Evolutionary conservation across 2,888 invertebrate species (phyloP), one percentile per base, ranked within the genome.

Genomic region (Trichogramma dendrolimi): DNA sequence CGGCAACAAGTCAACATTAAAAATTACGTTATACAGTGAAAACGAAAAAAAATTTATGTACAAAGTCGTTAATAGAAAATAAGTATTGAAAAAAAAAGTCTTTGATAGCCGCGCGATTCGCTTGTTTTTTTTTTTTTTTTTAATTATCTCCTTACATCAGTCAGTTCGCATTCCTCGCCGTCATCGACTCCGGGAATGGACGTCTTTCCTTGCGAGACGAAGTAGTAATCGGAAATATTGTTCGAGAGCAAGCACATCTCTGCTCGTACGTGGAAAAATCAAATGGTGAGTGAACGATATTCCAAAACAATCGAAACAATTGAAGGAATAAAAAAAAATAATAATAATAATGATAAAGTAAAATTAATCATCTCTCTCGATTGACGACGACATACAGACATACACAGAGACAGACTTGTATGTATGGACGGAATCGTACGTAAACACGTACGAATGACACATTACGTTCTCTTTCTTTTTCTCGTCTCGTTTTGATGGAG

Each of bases 101-200:
- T 64, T 63, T 68, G 58, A 68, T 68, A 68, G 68, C 68, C 71
- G 71, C 71, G 71, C 67, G 68, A 27, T 27, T 27, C 27, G 27
- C 27, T 69, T 68, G 63, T 65, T 62, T 69, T 70, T 66, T 70
- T 66, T 67, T 62, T 14, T 41, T 38, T 56, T 61, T 55, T 46
- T 10, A 46, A 46, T 61, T 39, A 41, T 60, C 58, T 70, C 62
- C 90, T 90, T 89, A 91, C 91, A 83, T 91, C 91, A 76, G 91
- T 91, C 76, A 87, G 81, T 67, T 72, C 71, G 85, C 90, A 88
- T 85, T 95, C 95, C 83, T 94, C 94, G 73, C 85, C 88, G 83
- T 96, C 96, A 81, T 96, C 92, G 78, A 96, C 88, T 81, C 87
- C 87, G 74, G 94, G 93, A 79, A 96, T 94, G 73, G 91, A 90